Evolutionary conservation across 2,113 vertebrate species (phyloP).

Genomic region (Bujurquina vittata): DNA sequence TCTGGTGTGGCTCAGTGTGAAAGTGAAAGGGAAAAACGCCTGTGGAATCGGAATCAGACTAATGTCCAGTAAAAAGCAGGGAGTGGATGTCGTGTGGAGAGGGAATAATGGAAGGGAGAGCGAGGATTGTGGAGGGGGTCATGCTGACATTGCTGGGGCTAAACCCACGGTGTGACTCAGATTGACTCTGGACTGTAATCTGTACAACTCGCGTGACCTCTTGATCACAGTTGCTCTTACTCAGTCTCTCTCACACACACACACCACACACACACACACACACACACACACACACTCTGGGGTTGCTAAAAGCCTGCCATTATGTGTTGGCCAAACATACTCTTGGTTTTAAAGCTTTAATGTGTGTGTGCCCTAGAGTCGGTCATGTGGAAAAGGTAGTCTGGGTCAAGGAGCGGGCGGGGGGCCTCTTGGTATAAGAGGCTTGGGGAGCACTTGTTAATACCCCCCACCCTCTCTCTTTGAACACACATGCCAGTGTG

Average conservation of each 20-base stretch:
- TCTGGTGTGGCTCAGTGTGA: constrained; percentile 6
- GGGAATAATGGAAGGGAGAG: constrained; percentile 6
- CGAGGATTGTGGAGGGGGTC: neutral
- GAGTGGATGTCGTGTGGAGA: constrained; percentile 10
- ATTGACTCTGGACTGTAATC: constrained; percentile 45
- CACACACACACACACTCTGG: neutral
- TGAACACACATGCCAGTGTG: neutral
- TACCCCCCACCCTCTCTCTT: constrained; percentile 8
- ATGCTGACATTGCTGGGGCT: neutral
- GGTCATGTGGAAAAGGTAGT: constrained; percentile 65
- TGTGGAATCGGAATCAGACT: constrained; percentile 34
- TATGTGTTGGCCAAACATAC: constrained; percentile 42
- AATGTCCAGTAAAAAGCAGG: constrained; percentile 14
- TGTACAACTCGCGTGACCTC: constrained; percentile 9
- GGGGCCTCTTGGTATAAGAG: constrained; percentile 53
- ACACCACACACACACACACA: no score
- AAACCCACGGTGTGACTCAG: constrained; percentile 33
- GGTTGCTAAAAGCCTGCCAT: constrained; percentile 44
- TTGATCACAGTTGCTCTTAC: neutral
- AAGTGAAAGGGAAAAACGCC: constrained; percentile 20
- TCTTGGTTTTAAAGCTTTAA: constrained; percentile 30
- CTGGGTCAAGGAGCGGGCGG: constrained; percentile 52
- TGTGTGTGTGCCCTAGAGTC: constrained; percentile 27
- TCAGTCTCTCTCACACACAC: neutral
- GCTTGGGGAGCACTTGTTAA: constrained; percentile 57